Percentiles rank a stretch among this genome's conserved stretches.
phyloP scores from a whole-genome alignment of 2,797 vertebrate species.

The Schizopygopsis malacanthus region DNA sequence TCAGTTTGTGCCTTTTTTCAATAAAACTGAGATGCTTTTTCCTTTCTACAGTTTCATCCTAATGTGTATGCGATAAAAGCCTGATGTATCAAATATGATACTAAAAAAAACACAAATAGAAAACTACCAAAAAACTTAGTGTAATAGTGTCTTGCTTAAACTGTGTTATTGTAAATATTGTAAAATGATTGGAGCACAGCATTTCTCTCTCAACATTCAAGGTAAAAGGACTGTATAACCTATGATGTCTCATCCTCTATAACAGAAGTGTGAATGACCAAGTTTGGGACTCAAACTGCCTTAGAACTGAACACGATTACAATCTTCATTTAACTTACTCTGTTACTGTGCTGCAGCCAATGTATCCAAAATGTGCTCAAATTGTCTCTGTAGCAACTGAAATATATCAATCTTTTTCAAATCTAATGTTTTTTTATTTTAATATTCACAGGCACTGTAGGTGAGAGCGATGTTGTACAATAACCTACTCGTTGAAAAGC shows the following conservation, averaged over 20 bases:
- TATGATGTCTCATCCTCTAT: slow-evolving; percentile 12
- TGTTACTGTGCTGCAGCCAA: slow-evolving; percentile 19
- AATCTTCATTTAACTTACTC: slow-evolving; percentile 13
- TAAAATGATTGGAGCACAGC: too few species aligned
- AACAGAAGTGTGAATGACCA: background rate
- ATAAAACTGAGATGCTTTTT: background rate
- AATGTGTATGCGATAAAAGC: too few species aligned
- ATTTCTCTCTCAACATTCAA: background rate
- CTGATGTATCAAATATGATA: too few species aligned
- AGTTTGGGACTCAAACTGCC: background rate
- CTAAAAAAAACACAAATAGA: too few species aligned
- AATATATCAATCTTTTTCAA: background rate
- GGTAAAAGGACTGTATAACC: background rate
- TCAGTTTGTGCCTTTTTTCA: background rate
- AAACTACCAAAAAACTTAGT: background rate
- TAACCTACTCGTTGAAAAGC: background rate
- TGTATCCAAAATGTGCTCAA: background rate
- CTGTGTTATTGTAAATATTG: too few species aligned
- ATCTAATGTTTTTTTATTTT: background rate
- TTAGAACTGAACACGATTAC: background rate
- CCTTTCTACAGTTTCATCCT: too few species aligned
- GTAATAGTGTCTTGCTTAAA: too few species aligned
- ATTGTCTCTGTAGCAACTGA: background rate
- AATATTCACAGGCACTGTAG: background rate
- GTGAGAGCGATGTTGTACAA: slow-evolving; percentile 41